Percentiles rank a stretch among this genome's conserved stretches.
phyloP scores from a whole-genome alignment of 1,140 invertebrate species.

The Drosophila pseudoobscura region DNA sequence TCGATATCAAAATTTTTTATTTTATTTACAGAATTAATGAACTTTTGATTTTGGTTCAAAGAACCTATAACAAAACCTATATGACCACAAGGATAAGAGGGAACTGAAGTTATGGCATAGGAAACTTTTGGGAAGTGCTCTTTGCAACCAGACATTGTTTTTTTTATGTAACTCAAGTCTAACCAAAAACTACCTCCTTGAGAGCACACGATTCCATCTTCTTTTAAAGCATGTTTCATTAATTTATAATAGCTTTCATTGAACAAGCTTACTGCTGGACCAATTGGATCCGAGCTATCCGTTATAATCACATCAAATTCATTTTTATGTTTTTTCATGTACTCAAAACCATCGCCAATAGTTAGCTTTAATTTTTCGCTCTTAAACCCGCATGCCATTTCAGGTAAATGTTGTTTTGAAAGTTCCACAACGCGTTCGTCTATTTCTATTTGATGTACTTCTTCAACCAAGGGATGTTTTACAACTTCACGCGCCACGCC shows the following conservation, averaged over 20 bases:
- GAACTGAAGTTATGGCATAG: conserved; percentile 93
- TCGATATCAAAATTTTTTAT: conserved; percentile 89
- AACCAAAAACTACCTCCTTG: conserved; percentile 97
- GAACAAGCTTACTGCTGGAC: conserved; percentile 89
- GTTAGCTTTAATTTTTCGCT: conserved; percentile 93
- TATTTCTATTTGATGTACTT: conserved; percentile 97
- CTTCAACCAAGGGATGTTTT: conserved; percentile 95
- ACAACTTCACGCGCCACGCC: conserved; percentile 96
- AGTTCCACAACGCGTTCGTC: conserved; percentile 96
- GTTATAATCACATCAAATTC: conserved; percentile 99
- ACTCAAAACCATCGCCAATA: conserved; percentile 97
- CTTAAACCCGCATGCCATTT: conserved; percentile 94
- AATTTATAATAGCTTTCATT: conserved; percentile 95
- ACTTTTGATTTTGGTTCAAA: conserved; percentile 86
- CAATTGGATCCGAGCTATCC: conserved; percentile 98
- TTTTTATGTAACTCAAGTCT: conserved; percentile 90
- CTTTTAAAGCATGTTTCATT: conserved; percentile 92
- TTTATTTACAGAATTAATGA: conserved; percentile 87
- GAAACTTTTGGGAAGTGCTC: conserved; percentile 89
- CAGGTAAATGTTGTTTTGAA: conserved; percentile 94
- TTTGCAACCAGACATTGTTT: conserved; percentile 89
- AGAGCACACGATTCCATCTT: conserved; percentile 95
- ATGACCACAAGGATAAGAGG: conserved; percentile 97
- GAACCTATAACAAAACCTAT: conserved; percentile 96
- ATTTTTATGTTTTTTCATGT: conserved; percentile 92